Evolutionary conservation across 92 coral and sea anemone genomes (phyloP), one percentile per base, ranked within the genome.

Genomic region (Anthopleura xanthogrammica): DNA sequence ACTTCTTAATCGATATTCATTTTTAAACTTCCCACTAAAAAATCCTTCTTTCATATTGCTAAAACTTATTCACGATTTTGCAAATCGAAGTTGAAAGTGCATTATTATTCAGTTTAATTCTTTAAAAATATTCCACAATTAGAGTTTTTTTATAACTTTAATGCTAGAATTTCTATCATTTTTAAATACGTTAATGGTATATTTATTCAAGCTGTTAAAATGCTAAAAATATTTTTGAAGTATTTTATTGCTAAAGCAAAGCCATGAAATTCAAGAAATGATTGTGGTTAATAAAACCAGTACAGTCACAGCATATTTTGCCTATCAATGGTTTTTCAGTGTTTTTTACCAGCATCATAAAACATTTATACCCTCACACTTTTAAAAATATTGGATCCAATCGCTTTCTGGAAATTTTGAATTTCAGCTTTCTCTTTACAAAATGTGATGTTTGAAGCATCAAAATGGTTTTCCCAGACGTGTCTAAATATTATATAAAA

Each of bases 361-460:
- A 80, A 66, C 58, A 80, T 80, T 80, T 64, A 80, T 80, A 80
- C 58, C 41, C 24, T 71, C 36, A 79, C 83, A 60, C 75, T 80
- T 65, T 80, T 3, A 50, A 17, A 23, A 64, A 62, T 42, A 22
- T 12, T 52, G 29, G 66, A 65, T 20, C 76, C 76, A 80, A 48
- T 80, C 83, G 66, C 41, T 65, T 62, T 65, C 11, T 17, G 43
- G 70, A 62, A 62, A 36, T 68, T 24, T 23, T 0, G 42, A 23
- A 68, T 68, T 68, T 68, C 70, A 19, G 29, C 29, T 62, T 62
- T 3, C 7, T 29, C 8, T 2, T 36, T 62, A 62, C 72, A 64
- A 64, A 19, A 29, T 29, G 11, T 64, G 20, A 64, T n/a, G 12
- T 64, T 20, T 19, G 12, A 68, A 24, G 3, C 24, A 29, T n/a